phyloP scores from a whole-genome alignment of 2,888 invertebrate genomes.

The Syrista parreyssii region DNA sequence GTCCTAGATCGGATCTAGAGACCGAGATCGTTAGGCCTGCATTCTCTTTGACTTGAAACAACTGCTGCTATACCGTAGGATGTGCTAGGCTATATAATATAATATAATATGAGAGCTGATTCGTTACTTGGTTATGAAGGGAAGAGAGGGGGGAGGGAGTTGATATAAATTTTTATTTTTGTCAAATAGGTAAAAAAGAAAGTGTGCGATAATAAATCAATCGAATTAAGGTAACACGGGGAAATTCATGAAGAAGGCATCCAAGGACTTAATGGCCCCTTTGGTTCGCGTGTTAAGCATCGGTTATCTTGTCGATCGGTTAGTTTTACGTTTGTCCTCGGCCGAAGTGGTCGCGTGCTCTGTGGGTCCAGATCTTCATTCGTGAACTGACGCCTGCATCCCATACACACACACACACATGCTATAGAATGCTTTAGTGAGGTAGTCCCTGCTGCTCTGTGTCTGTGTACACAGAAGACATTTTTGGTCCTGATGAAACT shows the following conservation, averaged over 20 bases:
- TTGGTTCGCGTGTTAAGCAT: conserved; percentile 58
- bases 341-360: conserved; percentile 57
- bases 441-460: background rate
- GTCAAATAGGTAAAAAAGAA: background rate
- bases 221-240: conserved; percentile 32
- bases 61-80: background rate
- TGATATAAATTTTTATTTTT: background rate
- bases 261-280: conserved; percentile 4
- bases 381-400: conserved; percentile 19
- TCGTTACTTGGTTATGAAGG: background rate
- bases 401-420: background rate
- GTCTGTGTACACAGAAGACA: background rate
- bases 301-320: conserved; percentile 59
- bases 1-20: background rate
- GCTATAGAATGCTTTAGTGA: background rate
- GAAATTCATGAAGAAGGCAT: conserved; percentile 50
- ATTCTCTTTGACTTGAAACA: background rate
- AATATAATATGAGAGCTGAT: background rate
- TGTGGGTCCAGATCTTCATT: conserved; percentile 52
- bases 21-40: background rate
- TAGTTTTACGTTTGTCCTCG: conserved; percentile 58
- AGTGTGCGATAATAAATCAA: background rate
- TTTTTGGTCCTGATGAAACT: conserved; percentile 1
- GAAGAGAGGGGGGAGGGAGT: background rate
- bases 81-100: background rate